Percentiles rank a stretch among this genome's conserved stretches.
Evolutionary conservation across 2,797 vertebrate species (phyloP).

Genomic region (Psittacula echo): DNA sequence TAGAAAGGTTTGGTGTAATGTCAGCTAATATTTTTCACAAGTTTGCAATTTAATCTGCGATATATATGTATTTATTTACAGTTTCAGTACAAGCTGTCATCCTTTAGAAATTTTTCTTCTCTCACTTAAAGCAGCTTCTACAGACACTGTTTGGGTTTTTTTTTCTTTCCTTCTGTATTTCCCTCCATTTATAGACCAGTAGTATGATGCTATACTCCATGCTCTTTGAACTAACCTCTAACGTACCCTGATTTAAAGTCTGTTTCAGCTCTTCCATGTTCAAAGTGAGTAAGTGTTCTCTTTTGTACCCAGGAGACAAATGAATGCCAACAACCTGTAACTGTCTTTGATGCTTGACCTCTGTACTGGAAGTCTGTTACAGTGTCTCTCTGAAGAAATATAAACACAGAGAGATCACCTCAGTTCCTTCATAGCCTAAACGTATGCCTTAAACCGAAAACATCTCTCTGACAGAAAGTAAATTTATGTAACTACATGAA

Average conservation of each 20-base stretch:
- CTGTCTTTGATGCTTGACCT: conserved; percentile 54
- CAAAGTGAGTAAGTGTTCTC: conserved; percentile 42
- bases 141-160: not conserved
- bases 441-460: conserved; percentile 47
- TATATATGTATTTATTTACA: not conserved
- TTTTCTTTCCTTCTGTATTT: not conserved
- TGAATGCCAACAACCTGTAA: conserved; percentile 38
- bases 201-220: not conserved
- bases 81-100: not conserved
- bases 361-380: conserved; percentile 41
- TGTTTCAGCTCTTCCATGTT: conserved; percentile 36
- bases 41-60: not conserved
- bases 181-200: not conserved
- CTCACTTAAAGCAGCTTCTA: not conserved
- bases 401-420: not conserved
- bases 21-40: not conserved
- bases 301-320: conserved; percentile 50
- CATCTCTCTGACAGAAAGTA: conserved; percentile 12
- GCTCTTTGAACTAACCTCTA: conserved; percentile 28
- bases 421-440: conserved; percentile 31
- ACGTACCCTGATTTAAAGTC: conserved; percentile 15
- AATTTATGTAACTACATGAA: conserved; percentile 13
- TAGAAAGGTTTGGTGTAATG: not conserved
- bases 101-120: not conserved
- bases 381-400: conserved; percentile 26